Base-by-base conservation (phyloP, 2,888 invertebrate species). In the Rhopalosiphum nymphaeae region DNA sequence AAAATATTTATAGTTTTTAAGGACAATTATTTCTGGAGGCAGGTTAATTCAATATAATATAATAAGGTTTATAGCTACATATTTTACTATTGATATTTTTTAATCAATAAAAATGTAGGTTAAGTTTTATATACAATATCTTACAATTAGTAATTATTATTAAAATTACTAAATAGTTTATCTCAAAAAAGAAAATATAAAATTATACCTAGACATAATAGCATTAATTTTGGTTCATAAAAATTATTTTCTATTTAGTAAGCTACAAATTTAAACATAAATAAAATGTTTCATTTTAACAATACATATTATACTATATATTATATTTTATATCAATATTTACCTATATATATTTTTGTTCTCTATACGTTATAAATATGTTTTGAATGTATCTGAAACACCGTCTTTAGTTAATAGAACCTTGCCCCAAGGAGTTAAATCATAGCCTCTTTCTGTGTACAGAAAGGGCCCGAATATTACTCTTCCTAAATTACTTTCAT, bases 341-440 rank as follows among this genome's bases (percentile, higher is more conserved):
- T 0, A 78, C 42, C 13, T 67, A 88, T 21, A 36, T 56, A 78
- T 78, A n/a, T 21, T 91, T 94, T 91, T 94, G 91, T 94, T 94
- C 91, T 87, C 42, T 57, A 84, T 26, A 91, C 10, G 26, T 46
- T 92, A 92, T 78, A 95, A 95, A 95, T 95, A 95, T 94, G 95
- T 94, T 94, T 95, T 95, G 94, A 95, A 95, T 53, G 95, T 95
- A 92, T 95, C 94, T 3, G 95, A 95, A 49, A 95, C 95, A 36
- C 94, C 94, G 94, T 95, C 95, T 88, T 95, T 94, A 53, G 95
- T 94, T n/a, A 95, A 88, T 21, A 95, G 92, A 16, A 95, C 95
- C 86, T 95, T 95, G 1, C 96, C 96, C 96, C 95, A 96, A 42
- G 95, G 95, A 0, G 95, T 95, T 36, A 95, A 94, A 56, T 95